Evolutionary conservation across 2,888 invertebrate species (phyloP).

Genomic region (Octodonta nipae): DNA sequence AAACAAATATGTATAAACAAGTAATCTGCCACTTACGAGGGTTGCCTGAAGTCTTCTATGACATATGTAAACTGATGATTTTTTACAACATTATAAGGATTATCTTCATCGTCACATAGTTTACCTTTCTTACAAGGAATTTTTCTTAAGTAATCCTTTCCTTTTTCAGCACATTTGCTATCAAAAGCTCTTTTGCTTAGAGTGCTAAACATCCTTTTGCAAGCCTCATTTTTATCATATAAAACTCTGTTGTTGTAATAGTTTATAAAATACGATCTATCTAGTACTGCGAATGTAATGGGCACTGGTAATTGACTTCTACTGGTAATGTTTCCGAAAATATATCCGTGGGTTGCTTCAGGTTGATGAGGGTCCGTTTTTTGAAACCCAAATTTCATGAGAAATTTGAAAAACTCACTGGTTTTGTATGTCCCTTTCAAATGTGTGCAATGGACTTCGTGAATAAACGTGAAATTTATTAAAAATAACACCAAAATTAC

Average conservation of each 20-base stretch:
- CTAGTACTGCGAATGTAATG: slow-evolving; percentile 78
- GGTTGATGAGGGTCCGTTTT: slow-evolving; percentile 79
- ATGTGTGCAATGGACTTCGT: slow-evolving; percentile 36
- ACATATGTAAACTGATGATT: slow-evolving; percentile 89
- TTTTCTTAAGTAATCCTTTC: slow-evolving; percentile 66
- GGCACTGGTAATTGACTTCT: slow-evolving; percentile 49
- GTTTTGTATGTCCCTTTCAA: slow-evolving; percentile 52
- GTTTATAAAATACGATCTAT: slow-evolving; percentile 75
- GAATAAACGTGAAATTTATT: slow-evolving; percentile 13
- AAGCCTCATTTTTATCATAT: slow-evolving; percentile 57
- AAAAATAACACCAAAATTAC: slow-evolving; percentile 15
- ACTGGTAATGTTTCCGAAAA: slow-evolving; percentile 88
- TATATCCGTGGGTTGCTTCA: slow-evolving; percentile 81
- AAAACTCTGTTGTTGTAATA: slow-evolving; percentile 70
- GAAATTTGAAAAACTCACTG: slow-evolving; percentile 74
- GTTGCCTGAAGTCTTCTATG: slow-evolving; percentile 76
- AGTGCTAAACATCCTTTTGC: slow-evolving; percentile 74
- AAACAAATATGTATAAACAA: too few species aligned
- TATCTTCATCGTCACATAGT: slow-evolving; percentile 78
- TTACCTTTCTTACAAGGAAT: slow-evolving; percentile 68
- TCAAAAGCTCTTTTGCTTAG: slow-evolving; percentile 75
- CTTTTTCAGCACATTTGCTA: slow-evolving; percentile 62
- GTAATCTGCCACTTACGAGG: slow-evolving; percentile 73
- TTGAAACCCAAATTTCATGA: slow-evolving; percentile 92
- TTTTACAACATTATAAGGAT: slow-evolving; percentile 69